Evolutionary conservation across 2,797 vertebrate species (phyloP), one percentile per base, ranked within the genome.

Genomic region (Ctenochaetus hawaiiensis): DNA sequence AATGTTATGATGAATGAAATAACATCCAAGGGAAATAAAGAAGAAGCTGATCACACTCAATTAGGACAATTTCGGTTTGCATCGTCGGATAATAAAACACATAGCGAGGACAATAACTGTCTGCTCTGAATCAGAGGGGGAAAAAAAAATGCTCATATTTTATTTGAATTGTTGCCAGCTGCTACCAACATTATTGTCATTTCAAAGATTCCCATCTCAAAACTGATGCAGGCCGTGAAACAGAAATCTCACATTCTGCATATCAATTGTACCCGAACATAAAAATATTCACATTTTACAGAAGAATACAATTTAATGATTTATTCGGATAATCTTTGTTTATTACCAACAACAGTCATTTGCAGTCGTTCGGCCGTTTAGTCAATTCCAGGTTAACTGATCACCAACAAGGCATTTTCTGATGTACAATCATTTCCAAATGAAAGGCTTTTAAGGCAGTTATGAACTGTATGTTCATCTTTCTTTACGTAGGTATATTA

Each of bases 1-100:
- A 41, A 17, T 52, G 22, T 67, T 44, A 12, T 12, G 30, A 20
- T 43, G 37, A 62, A 23, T 34, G 20, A 62, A 65, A 80, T 43
- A 18, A 66, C 20, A 62, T 67, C 49, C 13, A 58, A 14, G 22
- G 22, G 49, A 72, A 72, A 74, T 52, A 52, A 75, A 57, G 0
- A 16, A 26, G 43, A 30, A 37, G 41, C 49, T 44, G 73, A 72
- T 72, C 51, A 56, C 26, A 18, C 44, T 67, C 9, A 53, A 52
- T 67, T 47, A 26, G 58, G 56, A 51, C 3, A 8, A 30, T 49
- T 71, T 58, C n/a, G 47, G 18, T n/a, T 30, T 23, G 18, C 57
- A 26, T n/a, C 37, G 77, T 58, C 0, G 11, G 23, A 56, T 9
- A 70, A 49, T 37, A n/a, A 71, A 56, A 71, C n/a, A 63, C 6